Evolutionary conservation across 1,140 invertebrate species (phyloP).

Genomic region (Chymomyza costata): DNA sequence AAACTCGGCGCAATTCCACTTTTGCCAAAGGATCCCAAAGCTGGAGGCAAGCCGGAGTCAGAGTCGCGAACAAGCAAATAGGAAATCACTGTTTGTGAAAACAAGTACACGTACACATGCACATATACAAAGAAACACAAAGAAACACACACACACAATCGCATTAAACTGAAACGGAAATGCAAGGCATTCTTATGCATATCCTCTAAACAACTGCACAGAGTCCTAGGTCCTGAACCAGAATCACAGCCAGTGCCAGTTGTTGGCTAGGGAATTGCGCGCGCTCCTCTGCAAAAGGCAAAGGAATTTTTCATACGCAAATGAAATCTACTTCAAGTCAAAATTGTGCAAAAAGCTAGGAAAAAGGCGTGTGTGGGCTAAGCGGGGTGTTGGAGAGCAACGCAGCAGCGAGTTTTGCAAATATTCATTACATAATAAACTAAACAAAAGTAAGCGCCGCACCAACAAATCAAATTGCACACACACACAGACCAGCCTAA

Average conservation of each 20-base stretch:
- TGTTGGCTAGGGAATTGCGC: constrained; percentile 50
- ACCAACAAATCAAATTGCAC: constrained; percentile 42
- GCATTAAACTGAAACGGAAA: constrained; percentile 66
- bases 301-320: constrained; percentile 71
- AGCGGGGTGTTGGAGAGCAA: too few species aligned
- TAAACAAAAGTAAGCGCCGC: constrained; percentile 40
- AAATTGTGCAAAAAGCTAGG: constrained; percentile 25
- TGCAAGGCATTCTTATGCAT: constrained; percentile 72
- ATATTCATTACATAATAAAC: constrained; percentile 72
- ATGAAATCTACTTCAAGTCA: constrained; percentile 63
- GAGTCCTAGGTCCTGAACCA: too few species aligned
- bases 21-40: constrained; percentile 11
- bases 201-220: constrained; percentile 65
- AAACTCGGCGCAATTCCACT: constrained; percentile 66
- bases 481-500: constrained; percentile 32
- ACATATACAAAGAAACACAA: too few species aligned
- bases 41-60: background rate
- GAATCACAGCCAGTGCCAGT: constrained; percentile 15
- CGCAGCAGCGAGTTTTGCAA: constrained; percentile 44
- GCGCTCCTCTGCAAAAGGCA: constrained; percentile 11
- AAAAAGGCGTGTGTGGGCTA: too few species aligned
- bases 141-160: constrained; percentile 36
- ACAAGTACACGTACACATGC: constrained; percentile 46
- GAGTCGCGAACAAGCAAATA: constrained; percentile 38
- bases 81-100: constrained; percentile 58